phyloP scores from a whole-genome alignment of 2,797 vertebrate genomes.

The Siniperca obscura region DNA sequence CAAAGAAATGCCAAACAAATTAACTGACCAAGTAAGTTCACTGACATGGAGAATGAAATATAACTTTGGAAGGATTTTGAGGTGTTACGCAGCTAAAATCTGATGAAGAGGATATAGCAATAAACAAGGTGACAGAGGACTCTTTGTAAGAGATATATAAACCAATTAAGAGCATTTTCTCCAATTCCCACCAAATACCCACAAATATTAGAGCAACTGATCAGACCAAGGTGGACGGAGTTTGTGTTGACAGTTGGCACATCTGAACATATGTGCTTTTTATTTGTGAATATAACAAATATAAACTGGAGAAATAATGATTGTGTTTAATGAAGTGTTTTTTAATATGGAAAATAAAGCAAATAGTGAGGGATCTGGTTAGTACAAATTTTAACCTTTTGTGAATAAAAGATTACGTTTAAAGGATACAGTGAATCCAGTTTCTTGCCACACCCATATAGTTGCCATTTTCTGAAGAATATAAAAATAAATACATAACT shows the following conservation, averaged over 20 bases:
- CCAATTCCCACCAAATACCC: neutral
- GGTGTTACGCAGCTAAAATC: conserved; percentile 18
- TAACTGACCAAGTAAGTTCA: conserved; percentile 13
- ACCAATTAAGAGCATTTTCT: conserved; percentile 14
- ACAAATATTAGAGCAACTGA: too few relatives aligned
- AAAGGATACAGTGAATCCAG: neutral
- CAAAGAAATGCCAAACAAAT: conserved; percentile 3
- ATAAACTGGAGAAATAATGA: neutral
- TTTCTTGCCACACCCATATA: neutral
- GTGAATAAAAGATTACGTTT: neutral
- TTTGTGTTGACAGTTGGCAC: too few relatives aligned
- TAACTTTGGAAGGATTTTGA: conserved; percentile 32
- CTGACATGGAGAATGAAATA: conserved; percentile 15
- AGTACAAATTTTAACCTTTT: neutral
- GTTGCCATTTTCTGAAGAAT: neutral
- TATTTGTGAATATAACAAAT: neutral
- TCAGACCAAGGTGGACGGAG: too few relatives aligned
- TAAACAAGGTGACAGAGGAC: conserved; percentile 6
- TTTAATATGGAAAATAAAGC: neutral
- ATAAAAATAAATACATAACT: neutral
- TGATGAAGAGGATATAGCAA: conserved; percentile 4
- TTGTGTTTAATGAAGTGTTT: neutral
- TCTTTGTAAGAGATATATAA: conserved; percentile 13
- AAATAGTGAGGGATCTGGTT: neutral
- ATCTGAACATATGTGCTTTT: neutral